Percentiles rank a stretch among this genome's conserved stretches.
Evolutionary conservation across 2,113 vertebrate genomes (phyloP).

Genomic region (Rafetus swinhoei): DNA sequence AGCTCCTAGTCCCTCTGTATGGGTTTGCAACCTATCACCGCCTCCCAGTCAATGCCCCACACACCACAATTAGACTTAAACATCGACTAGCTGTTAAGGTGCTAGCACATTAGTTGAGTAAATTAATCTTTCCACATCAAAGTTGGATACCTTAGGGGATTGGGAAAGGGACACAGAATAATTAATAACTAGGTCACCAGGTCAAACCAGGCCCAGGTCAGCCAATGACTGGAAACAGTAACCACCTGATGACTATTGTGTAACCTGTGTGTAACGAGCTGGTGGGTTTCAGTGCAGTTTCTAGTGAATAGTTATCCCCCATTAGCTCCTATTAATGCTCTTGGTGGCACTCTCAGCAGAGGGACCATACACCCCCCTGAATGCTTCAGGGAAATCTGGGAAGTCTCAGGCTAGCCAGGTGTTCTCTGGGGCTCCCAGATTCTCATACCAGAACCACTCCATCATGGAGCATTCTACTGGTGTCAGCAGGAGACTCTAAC

Average conservation of each 20-base stretch:
- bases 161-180: conserved; percentile 16
- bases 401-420: not conserved
- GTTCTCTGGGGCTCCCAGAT: not conserved
- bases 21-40: not conserved
- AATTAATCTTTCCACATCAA: conserved; percentile 33
- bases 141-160: conserved; percentile 18
- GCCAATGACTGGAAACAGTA: not conserved
- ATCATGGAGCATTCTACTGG: not conserved
- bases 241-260: not conserved
- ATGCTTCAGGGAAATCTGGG: not conserved
- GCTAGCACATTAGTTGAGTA: not conserved
- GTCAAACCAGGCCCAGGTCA: not conserved
- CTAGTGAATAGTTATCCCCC: not conserved
- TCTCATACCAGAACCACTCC: not conserved
- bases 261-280: not conserved
- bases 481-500: not conserved
- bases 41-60: not conserved
- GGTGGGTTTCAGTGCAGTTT: not conserved
- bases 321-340: accelerated
- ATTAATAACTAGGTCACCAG: not conserved
- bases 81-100: not conserved
- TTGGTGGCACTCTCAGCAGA: not conserved
- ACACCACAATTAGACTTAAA: not conserved
- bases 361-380: accelerated
- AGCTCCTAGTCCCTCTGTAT: not conserved